A percentile compares a stretch with the other conserved stretches of the same genome.
phyloP scores from a whole-genome alignment of 2,113 vertebrate species.

The Tychaedon coryphoeus region DNA sequence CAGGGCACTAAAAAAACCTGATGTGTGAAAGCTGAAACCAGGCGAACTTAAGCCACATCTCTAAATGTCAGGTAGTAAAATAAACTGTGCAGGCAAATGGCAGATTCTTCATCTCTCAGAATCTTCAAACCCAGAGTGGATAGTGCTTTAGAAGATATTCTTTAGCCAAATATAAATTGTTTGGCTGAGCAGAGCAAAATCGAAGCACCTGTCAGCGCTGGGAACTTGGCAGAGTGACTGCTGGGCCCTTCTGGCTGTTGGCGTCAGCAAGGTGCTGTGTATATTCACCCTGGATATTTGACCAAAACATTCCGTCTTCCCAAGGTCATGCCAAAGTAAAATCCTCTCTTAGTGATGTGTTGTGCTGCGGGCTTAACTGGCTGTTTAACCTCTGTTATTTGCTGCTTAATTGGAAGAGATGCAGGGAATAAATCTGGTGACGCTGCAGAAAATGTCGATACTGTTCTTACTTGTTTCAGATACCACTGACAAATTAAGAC shows the following conservation, averaged over 20 bases:
- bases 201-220: neutral
- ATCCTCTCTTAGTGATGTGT: neutral
- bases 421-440: neutral
- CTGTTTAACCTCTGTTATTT: neutral
- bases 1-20: neutral
- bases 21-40: neutral
- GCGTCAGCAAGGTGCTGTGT: fast-evolving
- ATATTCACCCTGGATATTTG: neutral
- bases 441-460: neutral
- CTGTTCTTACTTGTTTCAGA: neutral
- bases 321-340: neutral
- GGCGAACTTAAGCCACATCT: neutral
- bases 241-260: neutral
- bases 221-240: neutral
- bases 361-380: neutral
- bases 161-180: neutral
- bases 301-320: neutral
- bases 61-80: slow-evolving; percentile 23
- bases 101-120: neutral
- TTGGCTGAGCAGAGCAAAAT: neutral
- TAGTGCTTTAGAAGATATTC: neutral
- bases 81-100: neutral
- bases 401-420: neutral
- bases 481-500: neutral
- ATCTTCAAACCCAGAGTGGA: neutral